A percentile compares a stretch with the other conserved stretches of the same genome.
These are phyloP conservation scores for Pyrrhosoma nymphula DNA, from an alignment of 2,888 invertebrate genomes.

Conservation along the genomic window DNA sequence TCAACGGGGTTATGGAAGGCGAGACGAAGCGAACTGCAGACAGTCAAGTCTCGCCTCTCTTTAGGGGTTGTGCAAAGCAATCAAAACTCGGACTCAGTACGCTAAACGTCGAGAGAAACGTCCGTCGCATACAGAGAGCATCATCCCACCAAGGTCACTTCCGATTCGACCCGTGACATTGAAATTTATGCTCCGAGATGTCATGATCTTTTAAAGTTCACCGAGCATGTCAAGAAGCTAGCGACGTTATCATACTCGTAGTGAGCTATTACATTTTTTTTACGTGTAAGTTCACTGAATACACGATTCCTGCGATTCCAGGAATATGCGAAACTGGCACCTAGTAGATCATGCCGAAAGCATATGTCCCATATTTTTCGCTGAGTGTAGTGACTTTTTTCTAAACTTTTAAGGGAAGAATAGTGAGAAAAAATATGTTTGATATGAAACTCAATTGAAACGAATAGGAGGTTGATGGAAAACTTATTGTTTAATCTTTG, in stretches of 20 bases:
- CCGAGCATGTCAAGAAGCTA: background rate
- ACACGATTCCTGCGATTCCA: too few relatives aligned
- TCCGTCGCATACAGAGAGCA: background rate
- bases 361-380: too few relatives aligned
- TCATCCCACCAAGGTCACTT: background rate
- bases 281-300: too few relatives aligned
- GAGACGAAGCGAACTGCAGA: background rate
- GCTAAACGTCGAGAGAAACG: background rate
- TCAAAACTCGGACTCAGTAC: background rate
- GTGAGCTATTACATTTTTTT: too few relatives aligned
- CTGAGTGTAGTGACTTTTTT: too few relatives aligned
- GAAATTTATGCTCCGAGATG: background rate
- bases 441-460: too few relatives aligned
- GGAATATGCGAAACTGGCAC: too few relatives aligned
- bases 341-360: too few relatives aligned
- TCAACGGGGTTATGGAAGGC: background rate
- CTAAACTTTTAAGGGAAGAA: too few relatives aligned
- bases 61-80: background rate
- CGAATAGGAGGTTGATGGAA: too few relatives aligned
- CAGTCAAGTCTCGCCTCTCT: background rate
- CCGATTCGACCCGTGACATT: constrained; percentile 6
- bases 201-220: background rate
- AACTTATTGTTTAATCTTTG: too few relatives aligned
- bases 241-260: background rate
- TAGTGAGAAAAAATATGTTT: too few relatives aligned